A percentile compares a stretch with the other conserved stretches of the same genome.
Evolutionary conservation across 2,888 invertebrate genomes (phyloP).

Genomic region (Drosophila pseudotakahashii): DNA sequence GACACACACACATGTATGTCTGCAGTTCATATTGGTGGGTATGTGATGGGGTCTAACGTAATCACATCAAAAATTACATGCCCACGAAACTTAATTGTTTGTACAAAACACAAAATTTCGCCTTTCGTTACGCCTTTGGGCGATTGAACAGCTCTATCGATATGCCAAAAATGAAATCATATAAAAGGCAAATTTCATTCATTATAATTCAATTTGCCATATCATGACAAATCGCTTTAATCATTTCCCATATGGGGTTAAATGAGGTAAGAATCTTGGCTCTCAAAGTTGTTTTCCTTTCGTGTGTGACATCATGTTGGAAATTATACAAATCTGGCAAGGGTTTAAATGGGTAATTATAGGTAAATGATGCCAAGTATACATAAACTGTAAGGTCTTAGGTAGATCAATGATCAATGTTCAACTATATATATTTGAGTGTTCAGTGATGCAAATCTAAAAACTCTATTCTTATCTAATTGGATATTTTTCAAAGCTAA

Average conservation of each 20-base stretch:
- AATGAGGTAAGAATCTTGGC: slow-evolving; percentile 28
- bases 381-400: background rate
- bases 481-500: too few relatives aligned
- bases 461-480: too few relatives aligned
- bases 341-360: slow-evolving; percentile 16
- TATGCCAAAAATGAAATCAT: background rate
- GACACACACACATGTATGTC: slow-evolving; percentile 16
- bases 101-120: slow-evolving; percentile 26
- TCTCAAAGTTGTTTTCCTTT: background rate
- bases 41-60: slow-evolving; percentile 56
- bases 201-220: slow-evolving; percentile 10
- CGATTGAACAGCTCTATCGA: slow-evolving; percentile 34
- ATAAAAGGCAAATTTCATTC: slow-evolving; percentile 1
- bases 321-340: slow-evolving; percentile 9
- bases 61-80: slow-evolving; percentile 60
- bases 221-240: slow-evolving; percentile 10
- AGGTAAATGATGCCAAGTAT: slow-evolving; percentile 5
- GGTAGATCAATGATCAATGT: background rate
- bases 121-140: slow-evolving; percentile 61
- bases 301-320: slow-evolving; percentile 13
- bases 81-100: slow-evolving; percentile 65
- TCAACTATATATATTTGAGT: background rate
- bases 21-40: slow-evolving; percentile 14
- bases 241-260: slow-evolving; percentile 9
- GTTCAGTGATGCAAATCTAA: too few relatives aligned